Conservation (phyloP, 2,888 invertebrate species). For the Eledona agricola region DNA sequence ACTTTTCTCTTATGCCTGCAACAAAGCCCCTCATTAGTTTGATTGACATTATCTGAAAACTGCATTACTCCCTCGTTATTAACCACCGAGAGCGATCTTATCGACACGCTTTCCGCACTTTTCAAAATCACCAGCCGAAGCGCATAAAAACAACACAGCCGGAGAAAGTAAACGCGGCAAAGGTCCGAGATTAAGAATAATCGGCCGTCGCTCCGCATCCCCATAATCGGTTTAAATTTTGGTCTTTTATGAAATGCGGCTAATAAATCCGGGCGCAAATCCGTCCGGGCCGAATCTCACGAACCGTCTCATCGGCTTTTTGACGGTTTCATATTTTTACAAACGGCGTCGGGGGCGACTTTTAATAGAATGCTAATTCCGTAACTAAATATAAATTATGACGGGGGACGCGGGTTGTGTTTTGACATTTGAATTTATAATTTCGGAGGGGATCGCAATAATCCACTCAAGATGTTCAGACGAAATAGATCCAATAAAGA, state of each 20-base stretch:
- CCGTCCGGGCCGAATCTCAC: conserved; percentile 37
- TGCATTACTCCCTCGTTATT: conserved; percentile 21
- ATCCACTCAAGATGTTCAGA: conserved; percentile 25
- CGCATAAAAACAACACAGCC: too few species aligned
- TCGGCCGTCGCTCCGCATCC: neutral
- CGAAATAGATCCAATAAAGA: conserved; percentile 22
- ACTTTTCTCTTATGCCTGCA: conserved; percentile 87
- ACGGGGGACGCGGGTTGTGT: conserved; percentile 28
- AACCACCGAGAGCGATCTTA: conserved; percentile 19
- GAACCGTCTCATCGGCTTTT: conserved; percentile 41
- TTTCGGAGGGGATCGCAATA: conserved; percentile 28
- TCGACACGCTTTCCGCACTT: too few species aligned
- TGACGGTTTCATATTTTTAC: conserved; percentile 9
- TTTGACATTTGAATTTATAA: conserved; percentile 44
- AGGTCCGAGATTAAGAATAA: conserved; percentile 9
- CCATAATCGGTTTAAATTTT: conserved; percentile 15
- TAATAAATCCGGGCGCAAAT: conserved; percentile 39
- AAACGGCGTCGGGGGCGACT: conserved; percentile 36
- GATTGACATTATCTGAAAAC: conserved; percentile 40
- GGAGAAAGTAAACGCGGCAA: too few species aligned
- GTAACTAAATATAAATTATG: conserved; percentile 44
- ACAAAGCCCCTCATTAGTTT: conserved; percentile 52
- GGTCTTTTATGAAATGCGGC: conserved; percentile 1
- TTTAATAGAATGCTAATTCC: conserved; percentile 46
- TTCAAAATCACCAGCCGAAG: too few species aligned